Evolutionary conservation across 2,113 vertebrate species (phyloP).

Genomic region (Pandion haliaetus): DNA sequence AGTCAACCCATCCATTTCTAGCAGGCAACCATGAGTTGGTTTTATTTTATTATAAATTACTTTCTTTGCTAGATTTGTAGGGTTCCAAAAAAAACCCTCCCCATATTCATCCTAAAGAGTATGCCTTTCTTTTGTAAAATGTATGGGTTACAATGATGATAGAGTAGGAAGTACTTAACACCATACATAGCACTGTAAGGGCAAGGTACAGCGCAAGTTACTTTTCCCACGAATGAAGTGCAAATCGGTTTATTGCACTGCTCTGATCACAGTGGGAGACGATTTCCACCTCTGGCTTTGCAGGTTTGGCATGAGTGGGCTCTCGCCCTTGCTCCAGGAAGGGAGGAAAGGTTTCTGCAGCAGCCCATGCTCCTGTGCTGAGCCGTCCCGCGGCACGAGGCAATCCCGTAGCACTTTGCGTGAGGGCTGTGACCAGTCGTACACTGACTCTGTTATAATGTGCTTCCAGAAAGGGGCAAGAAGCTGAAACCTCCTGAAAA

Average conservation of each 20-base stretch:
- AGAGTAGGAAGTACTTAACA: no score
- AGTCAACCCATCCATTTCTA: not conserved
- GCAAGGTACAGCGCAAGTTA: not conserved
- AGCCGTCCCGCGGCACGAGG: fast-evolving
- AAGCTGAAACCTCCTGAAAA: not conserved
- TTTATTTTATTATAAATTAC: not conserved
- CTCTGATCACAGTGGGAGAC: not conserved
- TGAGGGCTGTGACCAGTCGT: not conserved
- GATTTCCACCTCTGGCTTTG: no score
- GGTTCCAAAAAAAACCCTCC: fast-evolving
- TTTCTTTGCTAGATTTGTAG: not conserved
- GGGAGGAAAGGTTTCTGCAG: no score
- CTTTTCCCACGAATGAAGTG: not conserved
- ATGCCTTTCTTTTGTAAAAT: not conserved
- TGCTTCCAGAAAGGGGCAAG: not conserved
- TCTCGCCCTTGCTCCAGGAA: not conserved
- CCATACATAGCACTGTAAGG: no score
- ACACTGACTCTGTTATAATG: no score
- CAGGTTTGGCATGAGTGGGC: not conserved
- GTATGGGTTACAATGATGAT: not conserved
- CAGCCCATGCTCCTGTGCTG: not conserved
- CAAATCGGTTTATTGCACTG: not conserved
- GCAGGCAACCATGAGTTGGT: not conserved
- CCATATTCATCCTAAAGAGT: not conserved
- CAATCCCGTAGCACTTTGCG: fast-evolving